Percentiles rank a stretch among this genome's conserved stretches.
phyloP scores from a whole-genome alignment of 2,113 vertebrate species.

The Perca schrenkii region DNA sequence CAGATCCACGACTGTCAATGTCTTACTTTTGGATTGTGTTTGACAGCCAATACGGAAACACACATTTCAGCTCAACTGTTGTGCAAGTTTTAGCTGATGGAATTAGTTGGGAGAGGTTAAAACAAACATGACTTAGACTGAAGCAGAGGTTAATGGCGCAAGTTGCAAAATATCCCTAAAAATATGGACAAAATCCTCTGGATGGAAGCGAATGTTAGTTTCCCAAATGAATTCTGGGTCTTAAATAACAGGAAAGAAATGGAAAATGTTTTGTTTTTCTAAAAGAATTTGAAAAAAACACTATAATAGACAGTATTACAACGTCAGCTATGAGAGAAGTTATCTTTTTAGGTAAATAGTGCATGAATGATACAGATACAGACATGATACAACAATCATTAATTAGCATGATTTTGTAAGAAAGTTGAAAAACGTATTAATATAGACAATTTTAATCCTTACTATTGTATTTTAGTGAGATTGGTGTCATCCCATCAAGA shows the following conservation, averaged over 20 bases:
- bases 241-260: neutral
- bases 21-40: slow-evolving; percentile 7
- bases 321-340: neutral
- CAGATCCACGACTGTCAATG: slow-evolving; percentile 38
- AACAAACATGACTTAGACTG: neutral
- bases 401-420: neutral
- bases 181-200: neutral
- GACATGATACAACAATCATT: neutral
- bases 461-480: neutral
- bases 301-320: neutral
- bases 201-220: neutral
- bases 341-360: neutral
- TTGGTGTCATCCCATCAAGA: neutral
- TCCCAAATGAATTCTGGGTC: neutral
- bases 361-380: neutral
- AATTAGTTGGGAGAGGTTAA: slow-evolving; percentile 21
- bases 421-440: neutral
- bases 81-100: slow-evolving; percentile 26
- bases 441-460: neutral
- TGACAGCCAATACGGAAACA: slow-evolving; percentile 44
- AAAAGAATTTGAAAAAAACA: neutral
- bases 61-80: slow-evolving; percentile 37
- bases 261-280: neutral
- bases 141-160: slow-evolving; percentile 9
- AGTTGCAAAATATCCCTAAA: neutral